Conservation (phyloP, 2,797 vertebrate genomes). For the Peromyscus aztecus region DNA sequence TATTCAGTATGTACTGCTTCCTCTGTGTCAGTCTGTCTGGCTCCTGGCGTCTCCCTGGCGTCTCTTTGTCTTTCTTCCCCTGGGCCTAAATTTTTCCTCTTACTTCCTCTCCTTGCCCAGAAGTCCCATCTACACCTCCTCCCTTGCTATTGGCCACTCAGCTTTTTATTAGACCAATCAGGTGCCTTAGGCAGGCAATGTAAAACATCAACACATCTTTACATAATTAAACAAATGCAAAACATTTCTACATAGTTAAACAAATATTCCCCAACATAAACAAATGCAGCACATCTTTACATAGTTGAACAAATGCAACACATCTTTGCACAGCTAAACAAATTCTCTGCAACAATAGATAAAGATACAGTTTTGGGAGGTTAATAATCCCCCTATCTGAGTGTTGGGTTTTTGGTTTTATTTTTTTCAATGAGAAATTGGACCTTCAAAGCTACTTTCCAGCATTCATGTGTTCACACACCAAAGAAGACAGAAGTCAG, state of each 20-base stretch:
- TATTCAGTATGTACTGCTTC: neutral
- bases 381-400: neutral
- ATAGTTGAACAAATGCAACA: neutral
- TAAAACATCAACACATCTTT: neutral
- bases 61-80: neutral
- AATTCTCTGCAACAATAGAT: neutral
- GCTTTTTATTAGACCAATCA: neutral
- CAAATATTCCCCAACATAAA: neutral
- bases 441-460: constrained; percentile 16
- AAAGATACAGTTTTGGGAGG: constrained; percentile 1
- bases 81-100: neutral
- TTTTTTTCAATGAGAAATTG: neutral
- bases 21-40: neutral
- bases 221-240: neutral
- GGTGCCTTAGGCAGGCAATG: neutral
- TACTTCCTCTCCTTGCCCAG: neutral
- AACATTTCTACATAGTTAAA: neutral
- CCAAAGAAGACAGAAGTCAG: constrained; percentile 48
- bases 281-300: neutral
- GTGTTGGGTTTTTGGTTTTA: neutral
- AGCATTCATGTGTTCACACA: neutral
- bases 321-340: neutral
- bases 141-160: neutral
- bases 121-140: neutral
- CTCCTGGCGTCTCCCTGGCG: neutral